Evolutionary conservation across 2,113 vertebrate genomes (phyloP).

Genomic region (Equus przewalskii): DNA sequence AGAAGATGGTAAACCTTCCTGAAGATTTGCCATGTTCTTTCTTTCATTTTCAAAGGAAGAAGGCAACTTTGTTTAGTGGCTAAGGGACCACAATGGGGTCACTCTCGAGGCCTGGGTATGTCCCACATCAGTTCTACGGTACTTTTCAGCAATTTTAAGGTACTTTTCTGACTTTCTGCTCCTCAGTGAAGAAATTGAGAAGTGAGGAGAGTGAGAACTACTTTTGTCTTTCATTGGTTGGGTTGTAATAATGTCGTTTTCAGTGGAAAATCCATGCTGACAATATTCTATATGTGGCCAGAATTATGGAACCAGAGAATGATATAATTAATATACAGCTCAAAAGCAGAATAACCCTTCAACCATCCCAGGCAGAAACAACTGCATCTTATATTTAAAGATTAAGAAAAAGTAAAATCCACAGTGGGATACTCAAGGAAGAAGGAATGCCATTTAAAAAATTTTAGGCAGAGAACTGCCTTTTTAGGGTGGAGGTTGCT

Average conservation of each 20-base stretch:
- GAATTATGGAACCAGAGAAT: background rate
- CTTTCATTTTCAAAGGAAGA: constrained; percentile 41
- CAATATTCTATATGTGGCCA: background rate
- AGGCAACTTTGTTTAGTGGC: background rate
- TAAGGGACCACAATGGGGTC: background rate
- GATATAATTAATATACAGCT: background rate
- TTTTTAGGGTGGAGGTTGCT: background rate
- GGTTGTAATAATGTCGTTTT: background rate
- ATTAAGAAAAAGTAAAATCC: background rate
- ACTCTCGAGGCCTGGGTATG: background rate
- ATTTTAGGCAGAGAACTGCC: background rate
- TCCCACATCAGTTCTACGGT: no score
- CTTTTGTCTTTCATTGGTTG: background rate
- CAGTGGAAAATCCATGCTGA: background rate
- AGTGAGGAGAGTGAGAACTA: background rate
- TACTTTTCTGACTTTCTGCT: background rate
- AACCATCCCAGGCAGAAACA: background rate
- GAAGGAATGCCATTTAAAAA: background rate
- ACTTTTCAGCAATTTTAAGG: background rate
- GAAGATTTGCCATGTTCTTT: background rate
- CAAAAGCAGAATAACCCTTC: background rate
- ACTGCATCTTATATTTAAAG: background rate
- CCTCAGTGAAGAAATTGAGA: background rate
- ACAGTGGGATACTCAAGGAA: background rate
- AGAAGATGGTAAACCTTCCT: background rate